phyloP scores from a whole-genome alignment of 2,888 invertebrate genomes.

The Agriopis leucophaearia region DNA sequence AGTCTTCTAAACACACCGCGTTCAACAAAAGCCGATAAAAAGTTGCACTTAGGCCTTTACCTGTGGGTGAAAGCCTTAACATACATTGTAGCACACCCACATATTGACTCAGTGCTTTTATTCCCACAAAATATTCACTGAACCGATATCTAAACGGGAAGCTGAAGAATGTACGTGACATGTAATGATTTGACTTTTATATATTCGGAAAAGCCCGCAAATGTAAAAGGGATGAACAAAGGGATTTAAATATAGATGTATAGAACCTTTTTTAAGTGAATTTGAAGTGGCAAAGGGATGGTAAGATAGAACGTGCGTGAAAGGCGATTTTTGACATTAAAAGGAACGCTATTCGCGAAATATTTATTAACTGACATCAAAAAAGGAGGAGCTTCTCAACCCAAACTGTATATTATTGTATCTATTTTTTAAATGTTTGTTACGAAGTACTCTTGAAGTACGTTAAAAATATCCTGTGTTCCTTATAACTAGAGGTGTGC shows the following conservation, averaged over 20 bases:
- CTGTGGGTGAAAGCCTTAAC: constrained; percentile 28
- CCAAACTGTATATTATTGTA: too few relatives aligned
- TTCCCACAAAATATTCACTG: constrained; percentile 49
- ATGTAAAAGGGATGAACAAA: constrained; percentile 38
- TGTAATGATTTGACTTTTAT: constrained; percentile 55
- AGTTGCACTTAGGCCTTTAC: constrained; percentile 25
- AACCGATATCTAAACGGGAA: constrained; percentile 45
- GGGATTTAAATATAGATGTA: constrained; percentile 32
- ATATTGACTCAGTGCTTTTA: constrained; percentile 54
- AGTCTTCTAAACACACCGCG: constrained; percentile 11
- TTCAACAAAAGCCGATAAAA: constrained; percentile 30
- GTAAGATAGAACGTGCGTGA: constrained; percentile 10
- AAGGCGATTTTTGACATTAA: constrained; percentile 10
- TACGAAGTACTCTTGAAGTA: too few relatives aligned
- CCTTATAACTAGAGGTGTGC: background rate
- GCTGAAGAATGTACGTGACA: constrained; percentile 55
- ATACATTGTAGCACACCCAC: constrained; percentile 30
- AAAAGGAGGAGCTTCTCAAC: too few relatives aligned
- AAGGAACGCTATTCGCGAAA: background rate
- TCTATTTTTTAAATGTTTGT: too few relatives aligned
- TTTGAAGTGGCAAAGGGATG: constrained; percentile 21
- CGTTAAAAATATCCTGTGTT: background rate
- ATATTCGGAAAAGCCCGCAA: constrained; percentile 34
- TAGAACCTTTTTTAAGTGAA: constrained; percentile 27
- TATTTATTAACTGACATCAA: too few relatives aligned